Base-by-base conservation (phyloP, 2,797 vertebrate species). In the Brachymystax lenok region DNA sequence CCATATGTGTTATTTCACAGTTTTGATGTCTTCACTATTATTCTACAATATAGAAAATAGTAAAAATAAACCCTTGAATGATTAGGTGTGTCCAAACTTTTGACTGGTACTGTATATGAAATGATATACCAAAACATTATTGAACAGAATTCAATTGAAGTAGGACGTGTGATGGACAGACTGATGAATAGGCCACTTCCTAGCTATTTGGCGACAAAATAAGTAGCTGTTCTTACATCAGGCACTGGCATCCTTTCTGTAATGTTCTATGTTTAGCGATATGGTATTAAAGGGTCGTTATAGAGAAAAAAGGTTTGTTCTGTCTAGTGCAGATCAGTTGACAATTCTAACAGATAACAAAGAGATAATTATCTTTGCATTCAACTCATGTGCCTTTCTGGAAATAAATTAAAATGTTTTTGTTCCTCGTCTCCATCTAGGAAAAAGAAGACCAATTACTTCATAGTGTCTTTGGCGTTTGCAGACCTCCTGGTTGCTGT, bases 381-480 rank as follows among this genome's bases (percentile, higher is more conserved):
- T 21, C n/a, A 59, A 7, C 56, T 59, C 17, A 6, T 8, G 56
- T 12, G 16, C 56, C n/a, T 61, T 61, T 61, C 56, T 61, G 56
- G 56, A 61, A 61, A 61, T 61, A 7, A n/a, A 21, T 8, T 2
- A 3, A 61, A 21, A 61, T 61, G 5, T 3, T 8, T n/a, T 61
- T 61, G 7, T 61, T 21, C 56, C 56, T 7, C 56, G 6, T n/a
- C 56, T 59, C 17, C n/a, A 19, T 59, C 6, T 68, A 95, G 95
- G 82, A 95, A 93, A 85, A 95, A 94, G 87, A 95, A 95, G 85
- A 95, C 95, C 13, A 95, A 95, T 90, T 95, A 93, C 88, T 95
- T 95, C 83, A 94, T 95, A 2, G 93, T 95, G 75, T 95, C 95
- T 0, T 83, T 95, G 89, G 94, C 95, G 0, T 95, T 95, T 35